Evolutionary conservation across 2,888 invertebrate genomes (phyloP).

Genomic region (Latrodectus elegans): DNA sequence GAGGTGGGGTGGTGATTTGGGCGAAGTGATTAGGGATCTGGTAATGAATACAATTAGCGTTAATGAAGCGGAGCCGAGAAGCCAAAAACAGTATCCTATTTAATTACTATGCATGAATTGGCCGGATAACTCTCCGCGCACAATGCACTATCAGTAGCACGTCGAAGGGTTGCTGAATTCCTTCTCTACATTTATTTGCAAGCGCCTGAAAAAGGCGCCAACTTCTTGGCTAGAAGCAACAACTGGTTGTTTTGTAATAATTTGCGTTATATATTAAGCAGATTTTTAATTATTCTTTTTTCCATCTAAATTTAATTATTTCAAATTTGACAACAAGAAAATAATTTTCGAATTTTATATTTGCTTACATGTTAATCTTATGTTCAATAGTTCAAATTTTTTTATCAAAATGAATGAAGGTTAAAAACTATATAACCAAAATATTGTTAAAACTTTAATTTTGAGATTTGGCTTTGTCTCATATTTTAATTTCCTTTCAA

Average conservation of each 20-base stretch:
- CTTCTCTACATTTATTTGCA: slow-evolving; percentile 23
- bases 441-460: no score
- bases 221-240: slow-evolving; percentile 5
- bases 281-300: no score
- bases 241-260: slow-evolving; percentile 30
- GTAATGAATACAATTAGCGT: slow-evolving; percentile 69
- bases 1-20: slow-evolving; percentile 23
- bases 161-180: slow-evolving; percentile 48
- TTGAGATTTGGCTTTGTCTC: no score
- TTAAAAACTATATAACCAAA: no score
- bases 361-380: no score
- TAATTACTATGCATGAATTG: slow-evolving; percentile 68
- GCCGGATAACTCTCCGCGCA: slow-evolving; percentile 47
- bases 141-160: slow-evolving; percentile 43
- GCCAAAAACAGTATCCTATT: slow-evolving; percentile 68
- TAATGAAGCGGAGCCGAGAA: slow-evolving; percentile 64
- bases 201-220: slow-evolving; percentile 31
- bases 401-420: no score
- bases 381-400: no score
- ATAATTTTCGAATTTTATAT: no score
- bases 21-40: slow-evolving; percentile 63
- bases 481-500: no score
- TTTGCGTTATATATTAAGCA: no score
- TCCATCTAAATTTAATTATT: no score
- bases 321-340: no score